Conservation (phyloP, 2,797 vertebrate genomes). For the Falco naumanni region DNA sequence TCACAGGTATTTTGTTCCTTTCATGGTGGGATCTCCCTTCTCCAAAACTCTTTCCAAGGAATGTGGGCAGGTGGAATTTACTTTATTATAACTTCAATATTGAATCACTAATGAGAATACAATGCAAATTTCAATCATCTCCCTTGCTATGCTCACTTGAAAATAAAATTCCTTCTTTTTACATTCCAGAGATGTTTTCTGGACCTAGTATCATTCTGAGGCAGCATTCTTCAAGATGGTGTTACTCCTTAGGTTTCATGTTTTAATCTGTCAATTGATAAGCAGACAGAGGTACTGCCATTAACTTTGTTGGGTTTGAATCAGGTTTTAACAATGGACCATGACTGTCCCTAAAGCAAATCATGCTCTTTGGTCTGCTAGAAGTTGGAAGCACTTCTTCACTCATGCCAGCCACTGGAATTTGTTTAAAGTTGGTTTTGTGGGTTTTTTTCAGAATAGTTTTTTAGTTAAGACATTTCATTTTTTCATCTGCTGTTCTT, state of each 20-base stretch:
- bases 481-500: neutral
- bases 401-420: neutral
- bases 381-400: neutral
- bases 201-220: neutral
- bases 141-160: neutral
- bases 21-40: neutral
- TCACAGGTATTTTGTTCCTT: neutral
- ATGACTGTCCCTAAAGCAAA: neutral
- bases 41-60: neutral
- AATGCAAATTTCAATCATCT: neutral
- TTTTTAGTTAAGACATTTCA: neutral
- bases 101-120: neutral
- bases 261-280: neutral
- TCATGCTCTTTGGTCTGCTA: neutral
- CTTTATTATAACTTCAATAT: neutral
- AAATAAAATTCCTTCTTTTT: neutral
- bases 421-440: neutral
- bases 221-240: neutral
- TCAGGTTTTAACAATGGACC: neutral
- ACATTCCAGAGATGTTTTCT: neutral
- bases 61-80: neutral
- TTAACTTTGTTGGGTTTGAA: neutral
- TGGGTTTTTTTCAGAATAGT: neutral
- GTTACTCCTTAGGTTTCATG: neutral
- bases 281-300: neutral